phyloP scores from a whole-genome alignment of 2,797 vertebrate genomes.

The Clamator glandarius region DNA sequence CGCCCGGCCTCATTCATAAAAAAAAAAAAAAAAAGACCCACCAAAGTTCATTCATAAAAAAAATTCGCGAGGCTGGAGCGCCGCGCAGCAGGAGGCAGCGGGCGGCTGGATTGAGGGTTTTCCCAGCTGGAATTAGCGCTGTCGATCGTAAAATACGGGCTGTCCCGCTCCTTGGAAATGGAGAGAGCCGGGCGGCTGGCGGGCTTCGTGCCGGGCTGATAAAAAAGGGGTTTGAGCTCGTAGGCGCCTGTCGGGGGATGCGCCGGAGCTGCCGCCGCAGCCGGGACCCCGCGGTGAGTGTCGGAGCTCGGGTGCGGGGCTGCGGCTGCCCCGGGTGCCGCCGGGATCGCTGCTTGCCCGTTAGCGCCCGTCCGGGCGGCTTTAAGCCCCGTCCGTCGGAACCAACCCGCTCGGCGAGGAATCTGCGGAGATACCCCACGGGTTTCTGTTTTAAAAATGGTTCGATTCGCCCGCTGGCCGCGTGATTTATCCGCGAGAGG shows the following conservation, averaged over 20 bases:
- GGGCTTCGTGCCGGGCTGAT: not conserved
- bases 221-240: not conserved
- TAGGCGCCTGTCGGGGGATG: not conserved
- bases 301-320: not conserved
- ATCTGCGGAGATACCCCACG: not conserved
- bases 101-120: not conserved
- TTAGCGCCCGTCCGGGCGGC: not conserved
- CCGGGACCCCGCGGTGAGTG: not conserved
- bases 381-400: conserved; percentile 5
- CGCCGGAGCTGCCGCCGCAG: not conserved
- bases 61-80: conserved; percentile 5
- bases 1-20: conserved; percentile 84
- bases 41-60: conserved; percentile 92
- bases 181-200: not conserved
- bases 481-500: conserved; percentile 27
- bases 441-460: conserved; percentile 32
- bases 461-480: conserved; percentile 31
- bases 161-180: conserved; percentile 54
- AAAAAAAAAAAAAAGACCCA: not conserved
- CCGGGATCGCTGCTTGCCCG: not conserved
- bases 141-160: not conserved
- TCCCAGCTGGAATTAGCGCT: not conserved
- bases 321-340: not conserved
- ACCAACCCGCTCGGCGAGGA: not conserved
- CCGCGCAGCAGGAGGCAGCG: not conserved